phyloP scores from a whole-genome alignment of 1,140 invertebrate species.

The Nymphalis io region DNA sequence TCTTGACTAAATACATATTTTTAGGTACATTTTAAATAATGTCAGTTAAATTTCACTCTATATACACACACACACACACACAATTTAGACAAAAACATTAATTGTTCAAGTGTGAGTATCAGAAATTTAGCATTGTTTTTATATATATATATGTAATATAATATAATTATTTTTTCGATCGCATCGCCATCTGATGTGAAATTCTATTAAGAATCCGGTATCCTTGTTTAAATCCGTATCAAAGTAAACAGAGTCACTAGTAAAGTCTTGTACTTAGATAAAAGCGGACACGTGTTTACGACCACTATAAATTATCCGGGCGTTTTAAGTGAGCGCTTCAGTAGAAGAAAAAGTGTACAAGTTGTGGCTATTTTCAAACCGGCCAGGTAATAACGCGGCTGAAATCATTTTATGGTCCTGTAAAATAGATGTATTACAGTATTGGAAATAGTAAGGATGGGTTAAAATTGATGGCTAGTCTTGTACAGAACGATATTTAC shows the following conservation, averaged over 20 bases:
- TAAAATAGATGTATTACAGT: slow-evolving; percentile 28
- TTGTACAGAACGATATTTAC: neutral
- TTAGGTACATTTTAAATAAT: too few species aligned
- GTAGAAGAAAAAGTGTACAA: slow-evolving; percentile 40
- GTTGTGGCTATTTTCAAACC: slow-evolving; percentile 39
- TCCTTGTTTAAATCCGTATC: slow-evolving; percentile 13
- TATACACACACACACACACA: too few species aligned
- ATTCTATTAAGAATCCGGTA: neutral
- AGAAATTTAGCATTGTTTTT: too few species aligned
- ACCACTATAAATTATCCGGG: slow-evolving; percentile 50
- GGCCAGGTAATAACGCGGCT: slow-evolving; percentile 44
- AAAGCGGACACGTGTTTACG: slow-evolving; percentile 54
- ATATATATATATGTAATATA: too few species aligned
- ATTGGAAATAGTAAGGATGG: slow-evolving; percentile 13
- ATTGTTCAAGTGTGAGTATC: too few species aligned
- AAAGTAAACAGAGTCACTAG: slow-evolving; percentile 9
- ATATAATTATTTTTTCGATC: too few species aligned
- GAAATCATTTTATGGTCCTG: slow-evolving; percentile 28
- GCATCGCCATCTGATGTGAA: too few species aligned
- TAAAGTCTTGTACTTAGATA: slow-evolving; percentile 31
- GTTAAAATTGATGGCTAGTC: neutral
- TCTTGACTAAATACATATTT: too few species aligned
- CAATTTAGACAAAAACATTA: too few species aligned
- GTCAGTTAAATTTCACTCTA: too few species aligned
- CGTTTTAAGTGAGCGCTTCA: slow-evolving; percentile 43